Evolutionary conservation across 2,888 invertebrate genomes (phyloP), one percentile per base, ranked within the genome.

Genomic region (Clivina fossor): DNA sequence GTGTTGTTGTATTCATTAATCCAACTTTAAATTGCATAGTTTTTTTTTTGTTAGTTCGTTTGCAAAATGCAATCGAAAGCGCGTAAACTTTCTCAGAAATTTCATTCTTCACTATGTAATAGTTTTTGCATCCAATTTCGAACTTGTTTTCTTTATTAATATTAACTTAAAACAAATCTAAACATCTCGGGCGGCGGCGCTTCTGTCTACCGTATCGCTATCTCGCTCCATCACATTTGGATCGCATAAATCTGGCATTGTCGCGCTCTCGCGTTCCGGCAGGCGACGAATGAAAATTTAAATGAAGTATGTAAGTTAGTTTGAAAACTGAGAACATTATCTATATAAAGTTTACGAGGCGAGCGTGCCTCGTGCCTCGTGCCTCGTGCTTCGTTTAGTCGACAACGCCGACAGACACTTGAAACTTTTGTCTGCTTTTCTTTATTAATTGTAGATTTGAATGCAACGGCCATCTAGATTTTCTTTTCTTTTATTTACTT

Each of bases 11-110:
- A 63, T 65, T 65, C 66, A 66, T 67, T 67, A 67, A 67, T 67
- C 67, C 66, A 67, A 67, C 62, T 66, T 67, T 66, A 66, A 66
- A 67, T 67, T 67, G 65, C 64, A 61, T n/a, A n/a, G n/a, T n/a
- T n/a, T n/a, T n/a, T n/a, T n/a, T n/a, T n/a, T n/a, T n/a, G n/a
- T n/a, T n/a, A n/a, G n/a, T n/a, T n/a, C n/a, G n/a, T n/a, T n/a
- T n/a, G n/a, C n/a, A n/a, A n/a, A n/a, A n/a, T n/a, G n/a, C 30
- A 15, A 28, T 18, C 38, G 41, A 38, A n/a, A 28, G 28, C 26
- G 18, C 49, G 59, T 58, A 60, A 66, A 66, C 62, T 64, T 66
- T 64, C 60, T 56, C 30, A 11, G 54, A 32, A 67, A 65, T 66
- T 66, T 65, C 65, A 65, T 65, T 61, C 59, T 59, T 54, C 49